Conservation (phyloP, 2,888 invertebrate genomes). For the Rhaphigaster nebulosa region DNA sequence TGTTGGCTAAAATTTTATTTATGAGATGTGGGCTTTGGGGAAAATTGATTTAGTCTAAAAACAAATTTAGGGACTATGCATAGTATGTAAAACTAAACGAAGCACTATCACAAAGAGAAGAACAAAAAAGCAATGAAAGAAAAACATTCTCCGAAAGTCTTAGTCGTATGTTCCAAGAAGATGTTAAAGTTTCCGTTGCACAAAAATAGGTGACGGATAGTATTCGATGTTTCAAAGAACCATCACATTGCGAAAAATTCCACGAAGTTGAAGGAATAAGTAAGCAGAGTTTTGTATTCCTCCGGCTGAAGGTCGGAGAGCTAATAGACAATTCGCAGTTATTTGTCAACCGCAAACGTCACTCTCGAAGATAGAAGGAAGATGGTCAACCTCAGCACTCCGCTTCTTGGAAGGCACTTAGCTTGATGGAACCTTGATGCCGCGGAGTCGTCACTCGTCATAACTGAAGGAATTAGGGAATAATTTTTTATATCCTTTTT, state of each 20-base stretch:
- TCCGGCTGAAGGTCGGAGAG: background rate
- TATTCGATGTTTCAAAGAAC: background rate
- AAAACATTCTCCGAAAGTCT: background rate
- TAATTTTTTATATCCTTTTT: background rate
- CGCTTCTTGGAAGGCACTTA: background rate
- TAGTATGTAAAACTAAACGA: too few relatives aligned
- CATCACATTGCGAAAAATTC: background rate
- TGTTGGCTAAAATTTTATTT: too few relatives aligned
- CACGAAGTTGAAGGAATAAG: background rate
- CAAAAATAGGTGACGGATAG: background rate
- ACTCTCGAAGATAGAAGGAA: background rate
- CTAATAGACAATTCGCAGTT: background rate
- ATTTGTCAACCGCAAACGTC: background rate
- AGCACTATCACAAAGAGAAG: too few relatives aligned
- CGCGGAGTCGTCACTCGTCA: background rate
- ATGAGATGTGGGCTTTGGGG: too few relatives aligned
- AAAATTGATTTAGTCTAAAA: too few relatives aligned
- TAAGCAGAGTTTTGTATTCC: background rate
- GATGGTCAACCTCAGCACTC: background rate
- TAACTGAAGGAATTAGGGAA: conserved; percentile 2
- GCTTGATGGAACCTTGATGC: background rate
- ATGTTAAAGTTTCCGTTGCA: background rate
- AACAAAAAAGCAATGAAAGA: background rate
- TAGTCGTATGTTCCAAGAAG: background rate
- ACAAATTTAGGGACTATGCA: too few relatives aligned